A percentile compares a stretch with the other conserved stretches of the same genome.
Evolutionary conservation across 2,888 invertebrate species (phyloP).

Genomic region (Luperina nickerlii): DNA sequence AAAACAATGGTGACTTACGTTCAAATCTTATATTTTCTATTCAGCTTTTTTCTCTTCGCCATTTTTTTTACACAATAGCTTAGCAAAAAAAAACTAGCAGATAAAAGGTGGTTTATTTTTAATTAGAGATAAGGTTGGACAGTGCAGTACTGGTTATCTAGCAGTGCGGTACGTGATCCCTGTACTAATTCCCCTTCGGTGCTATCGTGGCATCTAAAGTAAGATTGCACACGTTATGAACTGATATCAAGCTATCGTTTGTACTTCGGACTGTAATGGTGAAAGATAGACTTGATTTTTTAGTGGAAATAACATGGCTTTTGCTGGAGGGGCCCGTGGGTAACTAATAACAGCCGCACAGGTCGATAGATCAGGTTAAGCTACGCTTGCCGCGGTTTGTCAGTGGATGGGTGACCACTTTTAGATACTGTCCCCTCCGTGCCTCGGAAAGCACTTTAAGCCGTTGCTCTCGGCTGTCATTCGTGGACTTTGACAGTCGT

Average conservation of each 20-base stretch:
- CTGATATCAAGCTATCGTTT: slow-evolving; percentile 29
- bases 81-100: slow-evolving; percentile 26
- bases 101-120: slow-evolving; percentile 74
- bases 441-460: no score
- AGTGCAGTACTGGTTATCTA: slow-evolving; percentile 69
- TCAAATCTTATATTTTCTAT: neutral
- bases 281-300: slow-evolving; percentile 1
- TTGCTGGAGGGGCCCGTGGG: no score
- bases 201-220: slow-evolving; percentile 63
- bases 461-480: no score
- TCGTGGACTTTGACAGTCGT: no score
- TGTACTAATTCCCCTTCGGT: slow-evolving; percentile 67
- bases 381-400: no score
- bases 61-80: neutral
- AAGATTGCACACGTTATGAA: slow-evolving; percentile 66
- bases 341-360: no score
- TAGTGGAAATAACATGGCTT: no score
- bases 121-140: slow-evolving; percentile 74
- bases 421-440: no score
- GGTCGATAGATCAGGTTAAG: no score
- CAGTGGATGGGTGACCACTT: no score
- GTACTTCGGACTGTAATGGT: slow-evolving; percentile 31
- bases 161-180: slow-evolving; percentile 69
- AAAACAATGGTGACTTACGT: neutral
- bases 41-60: neutral